Conservation (phyloP, 2,797 vertebrate species). For the Pantherophis alleghaniensis region DNA sequence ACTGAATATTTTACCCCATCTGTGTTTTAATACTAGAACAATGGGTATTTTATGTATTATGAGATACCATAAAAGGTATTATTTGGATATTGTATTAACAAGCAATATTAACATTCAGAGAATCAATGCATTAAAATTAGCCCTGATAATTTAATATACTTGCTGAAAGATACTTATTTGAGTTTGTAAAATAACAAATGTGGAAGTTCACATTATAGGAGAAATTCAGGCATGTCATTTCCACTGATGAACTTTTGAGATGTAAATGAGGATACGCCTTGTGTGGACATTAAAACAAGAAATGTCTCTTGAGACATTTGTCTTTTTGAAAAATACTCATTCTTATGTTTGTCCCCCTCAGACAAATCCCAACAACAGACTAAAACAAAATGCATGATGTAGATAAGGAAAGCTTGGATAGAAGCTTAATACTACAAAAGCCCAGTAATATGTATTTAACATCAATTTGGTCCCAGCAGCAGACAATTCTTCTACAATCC, state of each 20-base stretch:
- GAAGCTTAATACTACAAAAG: not conserved
- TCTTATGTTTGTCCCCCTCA: not conserved
- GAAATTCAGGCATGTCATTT: not conserved
- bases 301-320: not conserved
- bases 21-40: constrained; percentile 32
- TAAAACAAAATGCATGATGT: not conserved
- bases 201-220: not conserved
- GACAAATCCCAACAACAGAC: not conserved
- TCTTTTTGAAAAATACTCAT: not conserved
- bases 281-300: constrained; percentile 8
- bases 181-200: not conserved
- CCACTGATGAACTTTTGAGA: not conserved
- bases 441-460: not conserved
- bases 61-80: constrained; percentile 6
- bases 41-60: constrained; percentile 20
- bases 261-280: not conserved
- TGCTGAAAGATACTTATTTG: not conserved
- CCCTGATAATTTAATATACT: not conserved
- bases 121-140: not conserved
- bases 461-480: not conserved
- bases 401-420: not conserved
- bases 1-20: constrained; percentile 23
- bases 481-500: not conserved
- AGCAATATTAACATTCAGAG: not conserved
- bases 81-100: not conserved